phyloP scores from a whole-genome alignment of 2,888 invertebrate species.

The Ferrisia virgata region DNA sequence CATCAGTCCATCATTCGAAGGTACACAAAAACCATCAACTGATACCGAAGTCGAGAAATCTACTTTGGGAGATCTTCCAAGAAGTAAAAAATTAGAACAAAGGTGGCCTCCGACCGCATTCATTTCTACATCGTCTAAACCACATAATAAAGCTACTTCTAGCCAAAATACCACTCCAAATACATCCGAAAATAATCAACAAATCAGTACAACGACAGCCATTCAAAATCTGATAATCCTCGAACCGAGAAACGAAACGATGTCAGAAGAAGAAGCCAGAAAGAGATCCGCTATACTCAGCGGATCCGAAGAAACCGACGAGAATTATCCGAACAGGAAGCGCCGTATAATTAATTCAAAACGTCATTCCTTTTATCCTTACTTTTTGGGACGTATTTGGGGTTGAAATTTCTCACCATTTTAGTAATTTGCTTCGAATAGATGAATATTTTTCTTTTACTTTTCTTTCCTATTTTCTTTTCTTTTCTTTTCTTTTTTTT shows the following conservation, averaged over 20 bases:
- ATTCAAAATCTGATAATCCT: constrained; percentile 2
- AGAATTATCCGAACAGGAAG: constrained; percentile 56
- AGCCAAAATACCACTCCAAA: not conserved
- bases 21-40: not conserved
- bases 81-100: not conserved
- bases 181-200: not conserved
- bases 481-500: not conserved
- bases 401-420: constrained; percentile 52
- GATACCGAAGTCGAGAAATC: not conserved
- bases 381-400: constrained; percentile 58
- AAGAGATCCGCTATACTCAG: constrained; percentile 38
- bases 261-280: not conserved
- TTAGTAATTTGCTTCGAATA: not conserved
- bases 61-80: not conserved
- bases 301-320: constrained; percentile 26
- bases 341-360: constrained; percentile 56
- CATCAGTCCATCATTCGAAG: not conserved
- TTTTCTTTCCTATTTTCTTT: not conserved
- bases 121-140: not conserved
- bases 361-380: constrained; percentile 58
- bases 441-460: not conserved
- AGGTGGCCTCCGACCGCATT: not conserved
- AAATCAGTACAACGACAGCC: not conserved
- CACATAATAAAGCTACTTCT: not conserved
- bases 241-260: not conserved